These are phyloP conservation scores for Calliopsis andreniformis DNA, from an alignment of 1,140 invertebrate genomes.

Conservation along the genomic window DNA sequence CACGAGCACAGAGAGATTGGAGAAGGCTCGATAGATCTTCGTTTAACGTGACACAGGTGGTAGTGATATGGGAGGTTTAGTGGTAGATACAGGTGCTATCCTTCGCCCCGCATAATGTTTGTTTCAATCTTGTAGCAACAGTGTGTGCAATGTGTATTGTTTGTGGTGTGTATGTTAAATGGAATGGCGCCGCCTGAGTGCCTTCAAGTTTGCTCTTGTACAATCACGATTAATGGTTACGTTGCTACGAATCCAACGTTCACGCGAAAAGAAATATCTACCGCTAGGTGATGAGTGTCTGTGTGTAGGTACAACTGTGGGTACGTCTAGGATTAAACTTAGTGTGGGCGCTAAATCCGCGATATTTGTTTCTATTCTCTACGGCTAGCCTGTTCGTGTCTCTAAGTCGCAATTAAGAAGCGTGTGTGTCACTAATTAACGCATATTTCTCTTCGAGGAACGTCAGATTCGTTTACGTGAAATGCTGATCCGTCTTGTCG, in stretches of 20 bases:
- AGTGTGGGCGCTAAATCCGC: neutral
- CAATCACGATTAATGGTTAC: neutral
- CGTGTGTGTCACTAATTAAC: too few relatives aligned
- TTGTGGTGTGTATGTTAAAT: conserved; percentile 62
- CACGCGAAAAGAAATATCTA: conserved; percentile 36
- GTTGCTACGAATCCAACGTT: neutral
- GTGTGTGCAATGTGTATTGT: conserved; percentile 69
- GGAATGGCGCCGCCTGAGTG: conserved; percentile 14
- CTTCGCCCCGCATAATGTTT: conserved; percentile 53
- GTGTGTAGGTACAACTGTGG: neutral
- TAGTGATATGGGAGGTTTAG: too few relatives aligned
- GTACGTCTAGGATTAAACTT: too few relatives aligned
- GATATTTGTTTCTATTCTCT: neutral
- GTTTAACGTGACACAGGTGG: neutral
- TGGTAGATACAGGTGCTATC: too few relatives aligned
- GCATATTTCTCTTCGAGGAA: conserved; percentile 38
- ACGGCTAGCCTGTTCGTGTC: too few relatives aligned
- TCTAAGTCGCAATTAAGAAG: too few relatives aligned
- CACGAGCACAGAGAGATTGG: neutral
- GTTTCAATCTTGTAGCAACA: conserved; percentile 59
- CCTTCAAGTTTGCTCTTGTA: conserved; percentile 22
- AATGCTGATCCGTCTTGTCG: neutral
- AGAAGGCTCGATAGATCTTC: neutral
- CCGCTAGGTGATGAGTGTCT: neutral
- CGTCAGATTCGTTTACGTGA: conserved; percentile 7